Base-by-base conservation (phyloP, 2,797 vertebrate species). In the Bovichtus diacanthus region DNA sequence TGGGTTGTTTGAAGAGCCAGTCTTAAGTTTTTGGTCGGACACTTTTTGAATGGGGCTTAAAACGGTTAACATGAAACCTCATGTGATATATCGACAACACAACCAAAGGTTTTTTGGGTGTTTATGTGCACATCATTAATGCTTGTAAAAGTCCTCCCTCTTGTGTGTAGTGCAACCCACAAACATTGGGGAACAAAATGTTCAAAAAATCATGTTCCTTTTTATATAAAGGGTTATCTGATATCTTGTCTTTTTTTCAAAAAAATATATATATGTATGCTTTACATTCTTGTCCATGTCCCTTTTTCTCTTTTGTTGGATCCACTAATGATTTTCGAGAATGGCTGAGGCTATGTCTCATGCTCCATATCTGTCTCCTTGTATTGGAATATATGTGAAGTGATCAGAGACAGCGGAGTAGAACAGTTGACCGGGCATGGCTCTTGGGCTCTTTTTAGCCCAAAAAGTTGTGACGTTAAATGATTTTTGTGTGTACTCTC, bases 351-450 rank as follows among this genome's bases (percentile, higher is more conserved):
- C 73, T 19, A 2, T 16, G 78, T 86, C 78, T 81, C 65, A 76
- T 87, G 88, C 69, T 88, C 85, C 70, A 84, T 80, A 83, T 92
- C 84, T 88, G 86, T 90, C 90, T 86, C 44, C 25, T 88, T 56
- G 31, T 29, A 19, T 90, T 31, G 31, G 54, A 9, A 29, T 53
- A 39, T 46, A 29, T 53, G 34, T 58, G 73, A 70, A 36, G 51
- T 58, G 59, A 88, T 84, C 53, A 31, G 74, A 73, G 64, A 41
- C 0, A 6, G 54, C 64, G 0, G 65, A 39, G 51, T 29, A 54
- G 74, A 66, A 29, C 63, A 67, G 61, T 38, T 38, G 70, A 79
- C 41, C 8, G 36, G 74, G 43, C 10, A 5, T 23, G 29, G 58
- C 62, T 6, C 74, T 29, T n/a, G n/a, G n/a, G n/a, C 27, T 73